A percentile compares a stretch with the other conserved stretches of the same genome.
phyloP scores from a whole-genome alignment of 2,113 vertebrate species.

The Halcyon malimbica region DNA sequence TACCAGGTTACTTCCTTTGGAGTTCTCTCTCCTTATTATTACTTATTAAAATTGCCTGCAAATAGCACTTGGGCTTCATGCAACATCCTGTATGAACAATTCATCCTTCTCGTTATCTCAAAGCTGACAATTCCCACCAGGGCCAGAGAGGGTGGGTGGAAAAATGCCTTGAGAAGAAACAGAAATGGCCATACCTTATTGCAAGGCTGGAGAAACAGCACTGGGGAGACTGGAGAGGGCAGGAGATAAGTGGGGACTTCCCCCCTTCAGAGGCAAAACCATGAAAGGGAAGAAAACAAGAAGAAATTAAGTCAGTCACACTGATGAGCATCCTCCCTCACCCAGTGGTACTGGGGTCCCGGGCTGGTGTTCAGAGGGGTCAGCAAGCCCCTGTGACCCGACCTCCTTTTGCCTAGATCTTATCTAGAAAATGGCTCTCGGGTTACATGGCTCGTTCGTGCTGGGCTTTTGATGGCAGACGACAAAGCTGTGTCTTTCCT shows the following conservation, averaged over 20 bases:
- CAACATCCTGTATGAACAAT: slow-evolving; percentile 76
- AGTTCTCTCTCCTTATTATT: slow-evolving; percentile 68
- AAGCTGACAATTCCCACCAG: slow-evolving; percentile 74
- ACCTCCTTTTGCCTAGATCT: background rate
- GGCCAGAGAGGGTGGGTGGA: slow-evolving; percentile 65
- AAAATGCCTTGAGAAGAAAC: slow-evolving; percentile 75
- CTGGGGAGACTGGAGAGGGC: background rate
- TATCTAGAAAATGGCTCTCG: background rate
- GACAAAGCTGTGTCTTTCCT: background rate
- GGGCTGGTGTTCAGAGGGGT: background rate
- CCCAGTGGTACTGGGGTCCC: background rate
- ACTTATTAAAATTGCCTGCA: slow-evolving; percentile 77
- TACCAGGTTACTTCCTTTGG: slow-evolving; percentile 77
- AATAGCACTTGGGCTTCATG: slow-evolving; percentile 63
- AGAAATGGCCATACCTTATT: slow-evolving; percentile 45
- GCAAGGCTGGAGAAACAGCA: background rate
- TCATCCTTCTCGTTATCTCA: slow-evolving; percentile 73
- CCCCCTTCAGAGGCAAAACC: background rate
- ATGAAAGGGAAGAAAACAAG: background rate
- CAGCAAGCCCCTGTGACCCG: background rate
- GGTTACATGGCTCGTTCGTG: background rate
- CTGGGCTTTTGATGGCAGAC: background rate
- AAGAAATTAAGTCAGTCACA: rapidly evolving
- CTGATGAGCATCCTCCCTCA: rapidly evolving
- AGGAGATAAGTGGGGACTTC: slow-evolving; percentile 1